These are phyloP conservation scores for Agapostemon virescens DNA, from an alignment of 2,888 invertebrate species.

Conservation along the genomic window DNA sequence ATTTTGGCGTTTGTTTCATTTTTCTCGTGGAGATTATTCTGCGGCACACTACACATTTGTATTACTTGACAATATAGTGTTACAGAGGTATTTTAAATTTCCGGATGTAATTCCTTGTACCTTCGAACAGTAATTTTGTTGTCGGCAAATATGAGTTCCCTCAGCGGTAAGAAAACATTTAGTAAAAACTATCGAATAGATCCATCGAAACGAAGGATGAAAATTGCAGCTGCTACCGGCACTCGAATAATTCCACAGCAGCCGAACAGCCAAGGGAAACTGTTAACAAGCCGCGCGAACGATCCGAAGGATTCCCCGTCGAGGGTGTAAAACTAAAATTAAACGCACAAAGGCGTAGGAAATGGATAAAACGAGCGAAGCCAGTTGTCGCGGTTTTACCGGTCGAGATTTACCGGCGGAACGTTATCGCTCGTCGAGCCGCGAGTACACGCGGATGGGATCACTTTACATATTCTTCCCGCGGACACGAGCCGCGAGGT, in stretches of 20 bases:
- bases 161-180: background rate
- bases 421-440: background rate
- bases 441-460: slow-evolving; percentile 1
- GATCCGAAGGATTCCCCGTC: background rate
- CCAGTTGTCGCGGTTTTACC: background rate
- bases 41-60: no score
- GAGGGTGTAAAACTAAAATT: background rate
- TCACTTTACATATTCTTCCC: slow-evolving; percentile 2
- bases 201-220: background rate
- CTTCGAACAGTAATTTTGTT: background rate
- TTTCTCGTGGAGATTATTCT: no score
- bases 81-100: no score
- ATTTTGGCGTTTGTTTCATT: background rate
- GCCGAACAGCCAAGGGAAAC: background rate
- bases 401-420: slow-evolving; percentile 1
- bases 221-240: background rate
- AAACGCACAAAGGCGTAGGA: background rate
- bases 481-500: background rate
- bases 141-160: no score
- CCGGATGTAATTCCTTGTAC: no score
- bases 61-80: no score
- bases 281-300: background rate
- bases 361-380: background rate
- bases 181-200: background rate
- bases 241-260: background rate